Percentiles rank a stretch among this genome's conserved stretches.
phyloP scores from a whole-genome alignment of 2,888 invertebrate species.

The Geophilus truncorum region DNA sequence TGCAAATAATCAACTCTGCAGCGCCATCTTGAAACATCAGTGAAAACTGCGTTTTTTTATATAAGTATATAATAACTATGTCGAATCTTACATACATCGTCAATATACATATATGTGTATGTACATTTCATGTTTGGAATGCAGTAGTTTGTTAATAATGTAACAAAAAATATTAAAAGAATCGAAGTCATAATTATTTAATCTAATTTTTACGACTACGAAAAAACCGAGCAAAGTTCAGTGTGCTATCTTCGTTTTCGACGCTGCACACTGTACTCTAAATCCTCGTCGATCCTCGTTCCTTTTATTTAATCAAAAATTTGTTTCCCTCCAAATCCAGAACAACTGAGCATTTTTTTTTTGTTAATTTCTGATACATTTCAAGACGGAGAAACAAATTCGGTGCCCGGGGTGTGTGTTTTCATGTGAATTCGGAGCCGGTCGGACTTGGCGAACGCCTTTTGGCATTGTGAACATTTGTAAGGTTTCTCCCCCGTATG shows the following conservation, averaged over 20 bases:
- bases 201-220: too few species aligned
- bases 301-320: neutral
- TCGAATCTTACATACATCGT: neutral
- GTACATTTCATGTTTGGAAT: neutral
- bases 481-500: conserved; percentile 44
- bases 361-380: neutral
- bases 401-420: conserved; percentile 30
- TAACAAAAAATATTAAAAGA: too few species aligned
- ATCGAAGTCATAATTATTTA: too few species aligned
- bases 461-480: conserved; percentile 44
- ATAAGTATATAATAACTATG: neutral
- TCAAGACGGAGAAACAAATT: conserved; percentile 33
- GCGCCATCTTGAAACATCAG: neutral
- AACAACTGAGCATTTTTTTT: neutral
- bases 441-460: conserved; percentile 32
- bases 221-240: neutral
- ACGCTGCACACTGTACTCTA: neutral
- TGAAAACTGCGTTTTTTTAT: too few species aligned
- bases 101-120: neutral
- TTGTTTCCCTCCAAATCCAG: conserved; percentile 1
- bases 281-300: neutral
- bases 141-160: neutral
- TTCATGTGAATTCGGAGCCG: conserved; percentile 33
- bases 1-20: neutral
- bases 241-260: conserved; percentile 9